Percentiles rank a stretch among this genome's conserved stretches.
These are phyloP conservation scores for Scopus umbretta DNA, from an alignment of 2,113 vertebrate species.

Conservation along the genomic window DNA sequence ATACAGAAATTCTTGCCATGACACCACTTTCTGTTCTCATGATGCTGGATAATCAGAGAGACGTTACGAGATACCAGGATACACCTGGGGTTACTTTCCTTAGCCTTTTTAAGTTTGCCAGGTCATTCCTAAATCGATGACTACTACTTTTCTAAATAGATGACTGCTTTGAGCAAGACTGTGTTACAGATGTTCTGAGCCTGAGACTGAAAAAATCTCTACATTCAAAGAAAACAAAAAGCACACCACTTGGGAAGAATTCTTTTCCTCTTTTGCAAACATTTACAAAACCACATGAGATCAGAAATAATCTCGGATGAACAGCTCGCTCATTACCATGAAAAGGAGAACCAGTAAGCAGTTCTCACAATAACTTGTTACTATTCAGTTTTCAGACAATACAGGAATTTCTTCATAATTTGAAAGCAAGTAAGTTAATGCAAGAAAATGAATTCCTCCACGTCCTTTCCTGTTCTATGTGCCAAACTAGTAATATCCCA, in stretches of 20 bases:
- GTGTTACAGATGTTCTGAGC: background rate
- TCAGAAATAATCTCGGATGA: background rate
- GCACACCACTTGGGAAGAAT: background rate
- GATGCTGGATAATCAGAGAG: background rate
- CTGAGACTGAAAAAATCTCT: background rate
- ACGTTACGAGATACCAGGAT: background rate
- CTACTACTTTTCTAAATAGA: background rate
- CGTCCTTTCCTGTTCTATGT: background rate
- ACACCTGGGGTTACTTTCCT: background rate
- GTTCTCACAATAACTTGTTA: background rate
- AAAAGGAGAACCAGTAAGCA: background rate
- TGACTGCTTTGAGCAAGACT: background rate
- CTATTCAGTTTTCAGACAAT: slow-evolving; percentile 9
- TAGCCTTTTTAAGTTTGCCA: background rate
- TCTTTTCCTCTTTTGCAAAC: background rate
- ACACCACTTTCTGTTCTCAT: background rate
- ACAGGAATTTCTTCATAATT: background rate
- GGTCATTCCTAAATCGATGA: background rate
- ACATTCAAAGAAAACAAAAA: background rate
- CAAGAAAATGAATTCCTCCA: background rate
- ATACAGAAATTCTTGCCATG: background rate
- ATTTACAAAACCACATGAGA: background rate
- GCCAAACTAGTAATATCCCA: background rate
- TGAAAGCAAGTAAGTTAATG: background rate
- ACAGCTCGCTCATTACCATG: background rate